These are phyloP conservation scores for Haliaeetus leucogaster DNA, from an alignment of 2,113 vertebrate species.

Conservation along the genomic window DNA sequence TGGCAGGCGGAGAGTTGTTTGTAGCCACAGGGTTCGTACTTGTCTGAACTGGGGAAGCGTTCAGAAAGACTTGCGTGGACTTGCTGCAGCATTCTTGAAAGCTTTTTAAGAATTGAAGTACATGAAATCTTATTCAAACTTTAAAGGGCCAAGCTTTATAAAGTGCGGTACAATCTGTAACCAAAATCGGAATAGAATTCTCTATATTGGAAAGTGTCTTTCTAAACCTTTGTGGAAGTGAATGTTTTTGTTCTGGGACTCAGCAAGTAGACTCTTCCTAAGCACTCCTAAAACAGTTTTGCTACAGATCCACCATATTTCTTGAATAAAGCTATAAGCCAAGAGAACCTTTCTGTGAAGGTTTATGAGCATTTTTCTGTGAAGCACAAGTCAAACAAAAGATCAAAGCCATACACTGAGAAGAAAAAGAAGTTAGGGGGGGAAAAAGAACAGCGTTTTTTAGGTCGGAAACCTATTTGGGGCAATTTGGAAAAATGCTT, in stretches of 20 bases:
- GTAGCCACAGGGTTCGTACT: background rate
- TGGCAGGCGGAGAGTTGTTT: background rate
- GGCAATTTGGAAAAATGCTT: conserved; percentile 3
- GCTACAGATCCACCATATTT: conserved; percentile 46
- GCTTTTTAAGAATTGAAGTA: background rate
- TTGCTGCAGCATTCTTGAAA: conserved; percentile 31
- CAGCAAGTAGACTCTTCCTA: conserved; percentile 44
- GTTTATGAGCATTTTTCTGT: conserved; percentile 60
- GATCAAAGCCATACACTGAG: conserved; percentile 58
- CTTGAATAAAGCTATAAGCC: conserved; percentile 60
- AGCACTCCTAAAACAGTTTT: conserved; percentile 59
- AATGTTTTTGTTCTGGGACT: background rate
- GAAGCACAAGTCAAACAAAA: conserved; percentile 66
- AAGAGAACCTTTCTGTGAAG: conserved; percentile 50
- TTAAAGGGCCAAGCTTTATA: conserved; percentile 15
- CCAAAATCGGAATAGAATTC: background rate
- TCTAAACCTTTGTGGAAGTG: background rate
- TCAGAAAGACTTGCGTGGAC: conserved; percentile 42
- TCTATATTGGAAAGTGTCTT: conserved; percentile 18
- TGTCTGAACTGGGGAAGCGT: background rate
- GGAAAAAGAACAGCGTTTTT: background rate
- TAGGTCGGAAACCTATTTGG: background rate
- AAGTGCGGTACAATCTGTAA: background rate
- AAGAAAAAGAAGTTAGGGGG: background rate
- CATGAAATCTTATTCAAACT: conserved; percentile 19